Conservation (phyloP, 1,140 invertebrate species). For the Caenorhabditis briggsae region DNA sequence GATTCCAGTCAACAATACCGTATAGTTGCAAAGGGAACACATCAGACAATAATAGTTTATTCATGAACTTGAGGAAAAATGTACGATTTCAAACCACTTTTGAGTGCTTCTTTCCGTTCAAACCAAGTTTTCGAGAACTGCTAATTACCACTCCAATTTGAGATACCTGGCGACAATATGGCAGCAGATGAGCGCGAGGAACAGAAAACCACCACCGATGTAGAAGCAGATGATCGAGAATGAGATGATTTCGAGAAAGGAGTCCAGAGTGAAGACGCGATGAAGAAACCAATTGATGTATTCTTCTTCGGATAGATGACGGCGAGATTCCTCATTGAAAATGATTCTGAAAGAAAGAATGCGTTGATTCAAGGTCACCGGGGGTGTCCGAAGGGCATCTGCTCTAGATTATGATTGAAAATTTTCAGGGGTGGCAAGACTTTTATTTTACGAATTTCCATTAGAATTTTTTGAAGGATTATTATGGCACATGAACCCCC, state of each 20-base stretch:
- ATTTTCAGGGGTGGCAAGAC: too few species aligned
- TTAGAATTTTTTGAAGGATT: too few species aligned
- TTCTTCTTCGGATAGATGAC: background rate
- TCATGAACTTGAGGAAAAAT: background rate
- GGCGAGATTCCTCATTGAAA: background rate
- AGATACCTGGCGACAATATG: background rate
- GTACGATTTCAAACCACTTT: too few species aligned
- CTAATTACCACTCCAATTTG: background rate
- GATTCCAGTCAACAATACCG: too few species aligned
- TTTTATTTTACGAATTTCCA: too few species aligned
- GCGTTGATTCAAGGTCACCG: too few species aligned
- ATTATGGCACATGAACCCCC: too few species aligned
- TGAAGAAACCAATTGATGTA: conserved; percentile 22
- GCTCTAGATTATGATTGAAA: too few species aligned
- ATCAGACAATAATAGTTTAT: background rate
- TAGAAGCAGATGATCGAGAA: conserved; percentile 6
- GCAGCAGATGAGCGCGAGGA: background rate
- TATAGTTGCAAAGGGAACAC: background rate
- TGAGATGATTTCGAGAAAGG: conserved; percentile 7
- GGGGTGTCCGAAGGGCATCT: too few species aligned
- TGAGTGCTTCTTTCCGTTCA: too few species aligned
- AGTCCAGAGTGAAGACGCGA: background rate
- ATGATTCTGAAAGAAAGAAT: background rate
- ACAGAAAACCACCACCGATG: conserved; percentile 10
- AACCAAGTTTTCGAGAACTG: background rate